Evolutionary conservation across 2,113 vertebrate genomes (phyloP), one percentile per base, ranked within the genome.

Genomic region (Tautogolabrus adspersus): DNA sequence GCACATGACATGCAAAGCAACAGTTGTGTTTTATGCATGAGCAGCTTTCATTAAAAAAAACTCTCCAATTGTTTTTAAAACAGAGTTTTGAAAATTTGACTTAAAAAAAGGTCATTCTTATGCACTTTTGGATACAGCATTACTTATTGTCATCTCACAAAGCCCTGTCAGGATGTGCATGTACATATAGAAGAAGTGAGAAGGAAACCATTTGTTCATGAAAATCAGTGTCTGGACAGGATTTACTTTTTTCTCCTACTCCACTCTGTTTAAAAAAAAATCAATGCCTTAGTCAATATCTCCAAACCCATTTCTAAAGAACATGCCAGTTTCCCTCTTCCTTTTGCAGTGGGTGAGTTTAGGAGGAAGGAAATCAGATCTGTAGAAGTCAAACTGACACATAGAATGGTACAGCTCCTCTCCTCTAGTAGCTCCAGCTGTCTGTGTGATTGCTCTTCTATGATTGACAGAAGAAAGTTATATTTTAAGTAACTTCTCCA

Each of bases 281-380:
- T 93, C 93, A 81, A 92, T 93, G 64, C 13, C 18, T n/a, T 44
- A 77, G 87, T 94, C 90, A 87, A 93, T 92, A 90, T 81, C 72
- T 66, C 81, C 72, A 59, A 72, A 72, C 68, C 71, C 74, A 85
- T 79, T 87, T 64, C 74, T 72, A 72, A 87, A 62, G 81, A 77
- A 87, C 83, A 88, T 78, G 57, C 4, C 66, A 78, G 82, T 87
- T 87, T 78, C 76, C 63, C 37, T 71, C 59, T 73, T 75, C 81
- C 61, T 83, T 83, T 62, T 73, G 49, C 79, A 68, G 64, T 34
- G 63, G 79, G 68, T 83, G 46, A 9, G 66, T 79, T 83, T 58
- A 8, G 47, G 42, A 62, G 40, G 55, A 62, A 65, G 23, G 10
- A 66, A 26, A 76, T 74, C 55, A 77, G 51, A 87, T 79, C 47